These are phyloP conservation scores for Diadegma fenestrale DNA, from an alignment of 2,888 invertebrate genomes.

Conservation along the genomic window DNA sequence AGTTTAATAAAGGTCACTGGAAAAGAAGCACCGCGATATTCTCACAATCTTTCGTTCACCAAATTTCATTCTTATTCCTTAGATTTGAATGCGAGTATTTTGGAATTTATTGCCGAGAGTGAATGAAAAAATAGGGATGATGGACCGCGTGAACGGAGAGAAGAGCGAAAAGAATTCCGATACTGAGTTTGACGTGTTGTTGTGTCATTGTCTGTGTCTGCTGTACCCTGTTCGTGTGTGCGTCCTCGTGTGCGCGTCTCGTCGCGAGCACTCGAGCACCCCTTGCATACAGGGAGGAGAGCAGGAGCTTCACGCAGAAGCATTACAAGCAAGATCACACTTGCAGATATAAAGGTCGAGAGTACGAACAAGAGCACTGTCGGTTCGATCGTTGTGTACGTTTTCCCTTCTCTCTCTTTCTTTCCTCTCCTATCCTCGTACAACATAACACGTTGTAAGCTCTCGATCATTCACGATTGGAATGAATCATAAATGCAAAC, in stretches of 20 bases:
- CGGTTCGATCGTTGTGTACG: slow-evolving; percentile 24
- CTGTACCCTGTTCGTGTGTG: slow-evolving; percentile 18
- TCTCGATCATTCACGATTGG: slow-evolving; percentile 31
- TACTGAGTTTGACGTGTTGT: slow-evolving; percentile 27
- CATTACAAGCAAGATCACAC: slow-evolving; percentile 33
- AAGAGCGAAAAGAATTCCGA: slow-evolving; percentile 59
- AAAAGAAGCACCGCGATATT: background rate
- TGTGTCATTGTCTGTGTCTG: background rate
- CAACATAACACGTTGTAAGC: slow-evolving; percentile 42
- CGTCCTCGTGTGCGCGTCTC: slow-evolving; percentile 36
- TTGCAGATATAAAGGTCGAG: slow-evolving; percentile 45
- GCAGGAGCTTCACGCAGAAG: slow-evolving; percentile 60
- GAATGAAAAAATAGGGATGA: slow-evolving; percentile 38
- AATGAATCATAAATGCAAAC: slow-evolving; percentile 42
- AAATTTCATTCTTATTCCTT: background rate
- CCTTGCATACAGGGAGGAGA: slow-evolving; percentile 33
- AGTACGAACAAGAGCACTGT: slow-evolving; percentile 7
- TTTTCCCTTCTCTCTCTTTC: slow-evolving; percentile 29
- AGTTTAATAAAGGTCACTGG: background rate
- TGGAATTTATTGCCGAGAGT: background rate
- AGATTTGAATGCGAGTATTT: slow-evolving; percentile 5
- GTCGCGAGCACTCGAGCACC: slow-evolving; percentile 21
- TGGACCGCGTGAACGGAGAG: slow-evolving; percentile 25
- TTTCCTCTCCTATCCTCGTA: background rate
- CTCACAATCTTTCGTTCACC: background rate